Base-by-base conservation (phyloP, 2,113 vertebrate genomes). In the Erinaceus europaeus region DNA sequence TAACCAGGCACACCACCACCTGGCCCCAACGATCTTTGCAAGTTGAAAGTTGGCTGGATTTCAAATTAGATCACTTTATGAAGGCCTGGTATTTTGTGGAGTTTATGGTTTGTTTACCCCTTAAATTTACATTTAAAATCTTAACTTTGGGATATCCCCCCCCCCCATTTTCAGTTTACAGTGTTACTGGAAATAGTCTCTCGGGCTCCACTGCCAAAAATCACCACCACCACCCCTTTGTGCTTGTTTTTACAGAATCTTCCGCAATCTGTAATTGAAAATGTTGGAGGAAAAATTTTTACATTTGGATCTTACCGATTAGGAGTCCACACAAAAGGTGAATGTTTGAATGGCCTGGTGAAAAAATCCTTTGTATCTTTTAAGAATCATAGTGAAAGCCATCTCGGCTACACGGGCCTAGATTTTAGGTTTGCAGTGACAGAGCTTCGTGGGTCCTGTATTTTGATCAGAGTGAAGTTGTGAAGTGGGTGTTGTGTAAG, bases 261-360 rank as follows among this genome's bases (percentile, higher is more conserved):
- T 95, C 98, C 98, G 5, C 97, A 98, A 68, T 97, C 97, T 52
- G 96, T 98, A 92, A 98, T 98, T 90, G 98, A 98, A 92, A 98
- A 97, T 27, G 97, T 98, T 91, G 98, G 98, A 94, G 98, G 98
- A 79, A 98, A 98, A 96, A 98, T 99, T 95, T 98, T 99, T 97
- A 98, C 98, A 0, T 99, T 98, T 97, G 98, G 98, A 90, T 99
- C 98, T 48, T 98, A 98, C 89, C 97, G 98, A 96, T 96, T 99
- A 96, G 98, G 98, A 80, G 98, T 98, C 75, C 98, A 98, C 91
- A 98, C 98, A 65, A 99, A 98, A 98, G 98, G 98, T 98, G 97
- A 94, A 7, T 25, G 72, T 3, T 67, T 89, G 81, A 38, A 71
- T 86, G 69, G 38, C 82, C 44, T 82, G 87, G 59, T 59, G 32